Conservation (phyloP, 2,888 invertebrate species). For the Tortricodes alternella region DNA sequence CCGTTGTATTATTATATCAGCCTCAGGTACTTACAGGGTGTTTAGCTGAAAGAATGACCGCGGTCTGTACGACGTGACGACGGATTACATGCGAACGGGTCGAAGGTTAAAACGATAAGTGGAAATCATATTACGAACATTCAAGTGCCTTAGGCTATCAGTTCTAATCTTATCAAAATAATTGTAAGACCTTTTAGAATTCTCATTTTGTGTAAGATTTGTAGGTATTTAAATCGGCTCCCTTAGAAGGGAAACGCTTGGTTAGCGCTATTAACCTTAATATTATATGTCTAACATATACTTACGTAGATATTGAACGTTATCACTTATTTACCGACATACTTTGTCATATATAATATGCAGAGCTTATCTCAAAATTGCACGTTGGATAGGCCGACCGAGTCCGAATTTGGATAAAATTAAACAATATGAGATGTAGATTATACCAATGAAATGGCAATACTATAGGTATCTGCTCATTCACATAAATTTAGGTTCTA, state of each 20-base stretch:
- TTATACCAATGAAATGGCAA: background rate
- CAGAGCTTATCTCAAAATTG: conserved; percentile 12
- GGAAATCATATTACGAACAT: conserved; percentile 32
- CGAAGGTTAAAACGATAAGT: conserved; percentile 29
- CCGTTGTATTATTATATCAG: conserved; percentile 30
- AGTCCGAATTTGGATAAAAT: conserved; percentile 8
- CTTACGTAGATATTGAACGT: conserved; percentile 5
- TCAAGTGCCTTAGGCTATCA: conserved; percentile 34
- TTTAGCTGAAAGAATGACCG: conserved; percentile 8
- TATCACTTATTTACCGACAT: conserved; percentile 5
- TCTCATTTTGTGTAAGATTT: conserved; percentile 31
- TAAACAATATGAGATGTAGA: background rate
- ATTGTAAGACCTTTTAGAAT: conserved; percentile 30
- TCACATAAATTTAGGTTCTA: background rate
- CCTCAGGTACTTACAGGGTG: conserved; percentile 32
- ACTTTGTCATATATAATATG: background rate
- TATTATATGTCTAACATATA: conserved; percentile 5
- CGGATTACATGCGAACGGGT: conserved; percentile 22
- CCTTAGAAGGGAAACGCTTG: conserved; percentile 28
- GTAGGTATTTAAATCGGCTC: conserved; percentile 17
- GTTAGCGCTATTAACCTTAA: conserved; percentile 31
- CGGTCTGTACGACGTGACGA: conserved; percentile 6
- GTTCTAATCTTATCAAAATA: conserved; percentile 31
- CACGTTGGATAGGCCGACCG: background rate
- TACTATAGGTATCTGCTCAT: no score